Evolutionary conservation across 2,797 vertebrate genomes (phyloP).

Genomic region (Pterois miles): DNA sequence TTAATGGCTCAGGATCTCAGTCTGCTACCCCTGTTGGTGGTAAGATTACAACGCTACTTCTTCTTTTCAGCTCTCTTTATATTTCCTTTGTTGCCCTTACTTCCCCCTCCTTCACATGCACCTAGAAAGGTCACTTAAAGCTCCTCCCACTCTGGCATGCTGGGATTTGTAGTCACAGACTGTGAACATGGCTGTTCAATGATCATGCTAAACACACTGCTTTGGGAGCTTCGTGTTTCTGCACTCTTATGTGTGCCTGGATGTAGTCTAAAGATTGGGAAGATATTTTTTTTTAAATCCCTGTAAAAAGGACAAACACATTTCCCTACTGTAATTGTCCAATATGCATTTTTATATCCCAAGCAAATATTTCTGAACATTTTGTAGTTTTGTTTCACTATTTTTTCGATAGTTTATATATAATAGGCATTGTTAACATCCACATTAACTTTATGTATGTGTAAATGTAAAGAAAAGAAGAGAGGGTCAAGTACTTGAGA

Average conservation of each 20-base stretch:
- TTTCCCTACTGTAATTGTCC: not conserved
- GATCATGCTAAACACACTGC: conserved; percentile 48
- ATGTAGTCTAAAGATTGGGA: not conserved
- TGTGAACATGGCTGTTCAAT: conserved; percentile 38
- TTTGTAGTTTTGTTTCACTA: not conserved
- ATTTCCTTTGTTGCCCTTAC: conserved; percentile 74
- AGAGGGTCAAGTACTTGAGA: not conserved
- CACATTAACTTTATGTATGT: not conserved
- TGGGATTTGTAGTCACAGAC: conserved; percentile 62
- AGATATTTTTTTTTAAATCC: not conserved
- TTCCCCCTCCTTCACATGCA: conserved; percentile 37
- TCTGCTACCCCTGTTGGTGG: conserved; percentile 97
- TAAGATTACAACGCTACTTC: conserved; percentile 90
- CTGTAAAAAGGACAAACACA: not conserved
- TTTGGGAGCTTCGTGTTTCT: conserved; percentile 41
- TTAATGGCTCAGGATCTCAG: conserved; percentile 97
- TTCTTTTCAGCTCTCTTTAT: conserved; percentile 67
- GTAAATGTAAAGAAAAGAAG: not conserved
- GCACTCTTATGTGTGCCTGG: conserved; percentile 26
- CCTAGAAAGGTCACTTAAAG: conserved; percentile 68
- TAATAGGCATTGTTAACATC: not conserved
- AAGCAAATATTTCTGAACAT: not conserved
- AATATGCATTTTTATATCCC: not conserved
- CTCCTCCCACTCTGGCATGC: conserved; percentile 70
- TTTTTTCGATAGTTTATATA: not conserved